A percentile compares a stretch with the other conserved stretches of the same genome.
Evolutionary conservation across 2,797 vertebrate species (phyloP).

Genomic region (Sebastes taczanowskii): DNA sequence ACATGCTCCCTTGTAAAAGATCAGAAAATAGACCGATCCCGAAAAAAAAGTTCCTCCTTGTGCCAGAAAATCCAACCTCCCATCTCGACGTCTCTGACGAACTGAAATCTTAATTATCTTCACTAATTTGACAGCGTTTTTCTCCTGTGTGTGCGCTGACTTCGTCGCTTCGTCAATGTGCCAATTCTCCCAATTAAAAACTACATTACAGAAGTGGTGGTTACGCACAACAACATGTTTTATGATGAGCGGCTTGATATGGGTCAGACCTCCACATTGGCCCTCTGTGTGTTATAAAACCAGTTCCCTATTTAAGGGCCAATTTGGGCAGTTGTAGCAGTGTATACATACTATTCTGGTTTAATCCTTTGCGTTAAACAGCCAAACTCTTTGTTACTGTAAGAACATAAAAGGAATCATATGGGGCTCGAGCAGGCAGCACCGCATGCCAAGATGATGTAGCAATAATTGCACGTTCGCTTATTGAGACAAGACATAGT

Average conservation of each 20-base stretch:
- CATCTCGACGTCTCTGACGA: conserved; percentile 8
- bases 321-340: conserved; percentile 41
- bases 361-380: conserved; percentile 34
- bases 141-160: background rate
- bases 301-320: conserved; percentile 43
- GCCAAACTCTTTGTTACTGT: conserved; percentile 40
- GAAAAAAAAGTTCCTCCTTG: background rate
- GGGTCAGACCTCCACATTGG: conserved; percentile 47
- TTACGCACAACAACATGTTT: conserved; percentile 47
- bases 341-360: conserved; percentile 44
- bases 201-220: conserved; percentile 26
- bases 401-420: conserved; percentile 49
- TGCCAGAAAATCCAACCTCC: conserved; percentile 27
- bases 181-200: conserved; percentile 47
- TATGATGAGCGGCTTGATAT: conserved; percentile 51
- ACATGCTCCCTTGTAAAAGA: background rate
- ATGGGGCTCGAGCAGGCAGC: conserved; percentile 15
- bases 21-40: conserved; percentile 2
- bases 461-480: conserved; percentile 28
- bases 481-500: conserved; percentile 24
- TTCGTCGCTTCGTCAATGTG: background rate
- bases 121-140: conserved; percentile 11
- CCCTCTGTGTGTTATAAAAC: conserved; percentile 43
- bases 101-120: conserved; percentile 5
- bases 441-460: conserved; percentile 12